These are phyloP conservation scores for Euzetes globulus DNA, from an alignment of 2,888 invertebrate species.

Conservation along the genomic window DNA sequence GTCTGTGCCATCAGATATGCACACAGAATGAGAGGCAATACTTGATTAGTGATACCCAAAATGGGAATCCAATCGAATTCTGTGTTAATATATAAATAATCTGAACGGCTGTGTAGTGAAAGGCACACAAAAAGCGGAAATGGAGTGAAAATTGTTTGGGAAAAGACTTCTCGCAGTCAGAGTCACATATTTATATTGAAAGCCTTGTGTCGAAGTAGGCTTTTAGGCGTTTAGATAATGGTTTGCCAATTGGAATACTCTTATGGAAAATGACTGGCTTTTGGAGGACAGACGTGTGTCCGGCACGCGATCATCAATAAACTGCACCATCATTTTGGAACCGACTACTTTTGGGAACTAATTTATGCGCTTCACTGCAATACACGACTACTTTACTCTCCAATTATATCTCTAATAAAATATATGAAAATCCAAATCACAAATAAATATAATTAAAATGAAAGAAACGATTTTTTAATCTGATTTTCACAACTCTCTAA, in stretches of 20 bases:
- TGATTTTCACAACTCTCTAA: too few species aligned
- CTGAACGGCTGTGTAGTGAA: not conserved
- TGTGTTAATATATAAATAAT: not conserved
- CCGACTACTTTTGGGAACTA: not conserved
- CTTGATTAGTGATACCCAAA: too few species aligned
- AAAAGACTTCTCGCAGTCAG: not conserved
- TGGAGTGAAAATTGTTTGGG: constrained; percentile 23
- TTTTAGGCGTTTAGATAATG: constrained; percentile 8
- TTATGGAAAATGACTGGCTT: not conserved
- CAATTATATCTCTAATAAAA: too few species aligned
- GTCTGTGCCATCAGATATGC: not conserved
- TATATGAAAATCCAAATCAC: too few species aligned
- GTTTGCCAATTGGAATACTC: not conserved
- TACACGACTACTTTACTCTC: too few species aligned
- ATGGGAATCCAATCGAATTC: not conserved
- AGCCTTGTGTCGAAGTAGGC: not conserved
- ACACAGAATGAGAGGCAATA: not conserved
- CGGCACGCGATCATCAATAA: constrained; percentile 24
- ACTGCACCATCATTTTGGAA: not conserved
- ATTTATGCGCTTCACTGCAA: too few species aligned
- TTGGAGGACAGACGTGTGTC: constrained; percentile 1
- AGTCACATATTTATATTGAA: not conserved
- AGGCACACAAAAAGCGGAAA: not conserved
- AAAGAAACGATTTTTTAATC: too few species aligned
- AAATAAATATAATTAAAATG: too few species aligned